phyloP scores from a whole-genome alignment of 2,113 vertebrate genomes.

The Oncorhynchus masou region DNA sequence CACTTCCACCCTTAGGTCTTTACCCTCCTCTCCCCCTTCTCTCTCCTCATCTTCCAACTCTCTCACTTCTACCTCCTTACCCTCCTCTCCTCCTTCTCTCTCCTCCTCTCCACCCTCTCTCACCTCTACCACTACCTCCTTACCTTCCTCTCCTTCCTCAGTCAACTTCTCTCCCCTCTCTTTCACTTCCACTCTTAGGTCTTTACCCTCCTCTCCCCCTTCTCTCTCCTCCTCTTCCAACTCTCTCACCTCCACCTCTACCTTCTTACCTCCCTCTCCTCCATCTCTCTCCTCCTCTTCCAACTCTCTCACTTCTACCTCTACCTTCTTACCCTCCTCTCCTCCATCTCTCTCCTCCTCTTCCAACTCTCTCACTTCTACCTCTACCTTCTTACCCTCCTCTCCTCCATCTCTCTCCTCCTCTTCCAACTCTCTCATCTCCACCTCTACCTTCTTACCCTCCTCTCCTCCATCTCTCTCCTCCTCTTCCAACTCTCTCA shows the following conservation, averaged over 20 bases:
- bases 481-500: too few species aligned
- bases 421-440: too few species aligned
- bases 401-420: too few species aligned
- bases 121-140: too few species aligned
- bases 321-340: not conserved
- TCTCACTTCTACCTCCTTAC: not conserved
- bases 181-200: fast-evolving
- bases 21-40: not conserved
- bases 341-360: not conserved
- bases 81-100: not conserved
- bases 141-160: not conserved
- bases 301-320: not conserved
- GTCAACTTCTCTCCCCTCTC: not conserved
- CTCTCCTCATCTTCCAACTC: not conserved
- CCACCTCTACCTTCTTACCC: too few species aligned
- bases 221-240: too few species aligned
- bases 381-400: too few species aligned
- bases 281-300: not conserved
- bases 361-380: not conserved
- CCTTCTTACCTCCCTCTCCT: too few species aligned
- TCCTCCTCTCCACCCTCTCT: not conserved
- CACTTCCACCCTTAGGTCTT: not conserved
- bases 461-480: too few species aligned
- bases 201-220: too few species aligned
- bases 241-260: too few species aligned